Evolutionary conservation across 2,113 vertebrate species (phyloP), one percentile per base, ranked within the genome.

Genomic region (Prietella phreatophila): DNA sequence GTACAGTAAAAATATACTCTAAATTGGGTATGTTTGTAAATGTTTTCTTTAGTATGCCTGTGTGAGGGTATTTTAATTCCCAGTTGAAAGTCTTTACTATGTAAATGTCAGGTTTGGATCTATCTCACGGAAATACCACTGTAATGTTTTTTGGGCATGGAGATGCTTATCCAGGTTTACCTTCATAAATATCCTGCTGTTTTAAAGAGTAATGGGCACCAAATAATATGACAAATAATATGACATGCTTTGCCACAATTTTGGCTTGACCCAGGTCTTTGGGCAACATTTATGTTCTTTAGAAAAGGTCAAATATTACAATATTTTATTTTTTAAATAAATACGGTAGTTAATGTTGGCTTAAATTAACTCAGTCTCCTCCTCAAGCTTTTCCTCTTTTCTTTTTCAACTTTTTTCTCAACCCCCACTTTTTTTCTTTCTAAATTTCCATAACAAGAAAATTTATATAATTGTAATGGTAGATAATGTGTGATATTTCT

Each of bases 21-120:
- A 85, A 88, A 27, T 55, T 85, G 75, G 85, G 60, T 55, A 71
- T 53, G 86, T 53, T 83, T 75, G 76, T 13, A 55, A 61, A 76
- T 90, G 73, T 88, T 88, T 86, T 82, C 79, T 88, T 89, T 85
- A 85, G 85, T 85, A 89, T 87, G 82, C 50, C 82, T 82, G 63
- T 58, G 47, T 69, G 71, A 53, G 55, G 67, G 73, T 58, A 19
- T 58, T 86, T 89, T 91, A 88, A 82, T 86, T 79, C 91, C 91
- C 84, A 85, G 36, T 56, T 89, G 88, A 88, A 89, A 92, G 90
- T 94, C 94, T 94, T 93, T 89, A 89, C 93, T 93, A 86, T 75
- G 85, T 85, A 90, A 89, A 91, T 93, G 93, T 94, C 50, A 87
- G 86, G 89, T 91, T 91, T 86, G 89, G 33, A 90, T 91, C 85